These are phyloP conservation scores for Empidonax alnorum DNA, from an alignment of 2,113 vertebrate genomes.

Conservation along the genomic window DNA sequence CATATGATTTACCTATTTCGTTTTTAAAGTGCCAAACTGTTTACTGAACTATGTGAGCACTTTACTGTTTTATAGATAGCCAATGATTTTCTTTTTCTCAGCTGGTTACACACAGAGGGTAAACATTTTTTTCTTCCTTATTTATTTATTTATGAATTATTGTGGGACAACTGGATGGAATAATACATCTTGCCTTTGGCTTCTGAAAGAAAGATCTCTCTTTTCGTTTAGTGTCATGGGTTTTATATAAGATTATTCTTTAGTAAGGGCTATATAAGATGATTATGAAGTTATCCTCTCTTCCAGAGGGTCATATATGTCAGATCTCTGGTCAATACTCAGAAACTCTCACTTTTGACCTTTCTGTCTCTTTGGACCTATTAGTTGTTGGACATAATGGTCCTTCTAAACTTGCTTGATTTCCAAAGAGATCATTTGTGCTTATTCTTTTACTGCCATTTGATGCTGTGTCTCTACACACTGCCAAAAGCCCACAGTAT, in stretches of 20 bases:
- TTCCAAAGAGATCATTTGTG: slow-evolving; percentile 42
- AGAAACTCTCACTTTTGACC: neutral
- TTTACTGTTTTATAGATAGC: neutral
- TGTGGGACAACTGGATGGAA: neutral
- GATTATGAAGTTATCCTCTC: neutral
- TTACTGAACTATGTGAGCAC: neutral
- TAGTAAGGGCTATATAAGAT: neutral
- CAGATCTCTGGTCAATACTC: neutral
- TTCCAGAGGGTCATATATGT: neutral
- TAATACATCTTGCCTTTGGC: neutral
- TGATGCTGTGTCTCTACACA: neutral
- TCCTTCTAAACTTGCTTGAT: slow-evolving; percentile 19
- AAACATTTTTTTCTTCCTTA: neutral
- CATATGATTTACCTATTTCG: neutral
- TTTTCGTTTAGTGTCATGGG: neutral
- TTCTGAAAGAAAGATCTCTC: neutral
- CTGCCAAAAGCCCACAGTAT: slow-evolving; percentile 1
- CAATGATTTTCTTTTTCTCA: neutral
- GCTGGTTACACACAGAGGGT: neutral
- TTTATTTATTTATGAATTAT: neutral
- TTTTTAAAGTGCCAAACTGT: neutral
- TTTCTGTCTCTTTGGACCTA: slow-evolving; percentile 4
- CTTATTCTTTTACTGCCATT: neutral
- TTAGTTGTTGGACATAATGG: neutral
- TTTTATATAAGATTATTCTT: neutral